Conservation (phyloP, 2,113 vertebrate species). For the Chitala chitala region DNA sequence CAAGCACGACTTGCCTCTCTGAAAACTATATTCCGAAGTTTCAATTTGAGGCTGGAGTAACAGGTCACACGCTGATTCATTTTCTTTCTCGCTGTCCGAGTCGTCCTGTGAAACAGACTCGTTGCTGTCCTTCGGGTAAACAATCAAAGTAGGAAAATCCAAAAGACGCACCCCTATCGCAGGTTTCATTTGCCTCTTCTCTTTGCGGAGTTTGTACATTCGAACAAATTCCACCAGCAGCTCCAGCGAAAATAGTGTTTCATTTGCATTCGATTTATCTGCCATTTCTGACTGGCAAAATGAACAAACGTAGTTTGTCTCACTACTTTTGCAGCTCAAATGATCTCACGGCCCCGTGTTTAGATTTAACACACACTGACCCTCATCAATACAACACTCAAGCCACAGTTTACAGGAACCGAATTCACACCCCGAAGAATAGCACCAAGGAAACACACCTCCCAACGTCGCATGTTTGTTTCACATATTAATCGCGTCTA, state of each 20-base stretch:
- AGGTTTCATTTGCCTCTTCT: conserved; percentile 38
- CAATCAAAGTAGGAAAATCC: conserved; percentile 77
- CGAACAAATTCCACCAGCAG: conserved; percentile 68
- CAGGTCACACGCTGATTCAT: neutral
- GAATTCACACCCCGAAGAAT: neutral
- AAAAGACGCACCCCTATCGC: conserved; percentile 71
- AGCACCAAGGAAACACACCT: conserved; percentile 50
- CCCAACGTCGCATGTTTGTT: conserved; percentile 35
- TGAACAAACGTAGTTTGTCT: too few species aligned
- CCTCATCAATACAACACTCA: neutral
- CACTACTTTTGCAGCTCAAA: too few species aligned
- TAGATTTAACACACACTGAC: neutral
- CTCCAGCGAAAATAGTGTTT: conserved; percentile 72
- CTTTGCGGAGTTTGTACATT: conserved; percentile 36
- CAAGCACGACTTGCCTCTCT: conserved; percentile 78
- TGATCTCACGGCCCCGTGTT: too few species aligned
- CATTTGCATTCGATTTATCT: conserved; percentile 18
- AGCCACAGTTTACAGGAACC: neutral
- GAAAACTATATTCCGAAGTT: conserved; percentile 40
- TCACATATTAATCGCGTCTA: conserved; percentile 29
- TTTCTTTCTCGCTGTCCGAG: conserved; percentile 4
- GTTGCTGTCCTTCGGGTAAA: conserved; percentile 48
- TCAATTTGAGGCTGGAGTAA: neutral
- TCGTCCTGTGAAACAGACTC: neutral
- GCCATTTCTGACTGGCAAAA: too few species aligned